Evolutionary conservation across 2,888 invertebrate species (phyloP), one percentile per base, ranked within the genome.

Genomic region (Pheosia gnoma): DNA sequence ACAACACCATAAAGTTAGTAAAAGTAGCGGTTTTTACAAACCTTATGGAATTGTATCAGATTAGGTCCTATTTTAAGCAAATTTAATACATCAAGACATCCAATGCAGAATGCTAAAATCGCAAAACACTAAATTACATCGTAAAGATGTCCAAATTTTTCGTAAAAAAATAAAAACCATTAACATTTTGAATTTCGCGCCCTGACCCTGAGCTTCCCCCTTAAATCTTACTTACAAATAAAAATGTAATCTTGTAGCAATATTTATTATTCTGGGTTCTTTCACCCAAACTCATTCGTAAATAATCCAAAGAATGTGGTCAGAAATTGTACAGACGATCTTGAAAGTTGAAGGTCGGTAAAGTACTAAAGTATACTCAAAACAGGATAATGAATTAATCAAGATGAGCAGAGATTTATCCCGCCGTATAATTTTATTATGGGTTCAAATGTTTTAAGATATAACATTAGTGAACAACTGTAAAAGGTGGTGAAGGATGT

Each of bases 231-330:
- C 25, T 25, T 25, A 25, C 25, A 2, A 25, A 25, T 25, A 8
- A 4, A 45, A 47, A 47, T 47, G n/a, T 47, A 47, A 8, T 47
- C n/a, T n/a, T 47, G 47, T 53, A 5, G 37, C 53, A 37, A 37
- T 53, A 36, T 37, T 53, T 11, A 53, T 25, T 51, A 25, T 5
- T 37, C 37, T 53, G 36, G 36, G 10, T 58, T 63, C 25, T 63
- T 60, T 58, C 65, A 59, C 49, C 13, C 53, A 58, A 13, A 58
- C 60, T 58, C 59, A 61, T 71, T 66, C 63, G 57, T 53, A 54
- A 59, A 63, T 57, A 8, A 52, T 45, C 55, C 60, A 10, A 64
- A 37, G 47, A 60, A 69, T 64, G 59, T 41, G 47, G 47, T 37
- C 58, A 62, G 53, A 62, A 64, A 25, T 25, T 25, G 25, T 38